Evolutionary conservation across 2,113 vertebrate species (phyloP).

Genomic region (Archilochus colubris): DNA sequence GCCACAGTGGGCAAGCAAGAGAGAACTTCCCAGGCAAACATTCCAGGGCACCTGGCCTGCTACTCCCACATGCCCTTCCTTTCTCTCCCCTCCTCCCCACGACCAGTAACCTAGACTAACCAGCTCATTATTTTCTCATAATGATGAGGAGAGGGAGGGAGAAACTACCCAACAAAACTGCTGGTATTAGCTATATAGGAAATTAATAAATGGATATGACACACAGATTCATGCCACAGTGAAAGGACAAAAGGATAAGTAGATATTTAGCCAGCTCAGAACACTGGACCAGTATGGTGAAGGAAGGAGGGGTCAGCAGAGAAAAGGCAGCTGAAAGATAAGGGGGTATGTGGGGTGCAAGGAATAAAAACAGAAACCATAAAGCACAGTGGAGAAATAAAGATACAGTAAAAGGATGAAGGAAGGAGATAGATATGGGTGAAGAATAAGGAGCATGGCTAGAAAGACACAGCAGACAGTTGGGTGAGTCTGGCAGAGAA

Average conservation of each 20-base stretch:
- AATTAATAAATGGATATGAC: slow-evolving; percentile 22
- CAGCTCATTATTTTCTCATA: slow-evolving; percentile 64
- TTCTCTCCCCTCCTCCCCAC: not conserved
- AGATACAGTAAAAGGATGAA: not conserved
- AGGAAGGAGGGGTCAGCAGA: not conserved
- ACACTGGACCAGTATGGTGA: not conserved
- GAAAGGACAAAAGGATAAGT: not conserved
- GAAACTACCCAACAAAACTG: not conserved
- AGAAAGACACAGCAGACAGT: not conserved
- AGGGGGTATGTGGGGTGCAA: not conserved
- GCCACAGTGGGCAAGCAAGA: slow-evolving; percentile 39
- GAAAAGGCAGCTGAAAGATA: slow-evolving; percentile 4
- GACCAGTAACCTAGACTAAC: not conserved
- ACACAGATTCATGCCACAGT: not conserved
- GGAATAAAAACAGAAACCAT: not conserved
- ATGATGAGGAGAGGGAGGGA: slow-evolving; percentile 42
- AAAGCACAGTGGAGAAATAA: not conserved
- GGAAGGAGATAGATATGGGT: not conserved
- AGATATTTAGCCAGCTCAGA: not conserved
- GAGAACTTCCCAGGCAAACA: slow-evolving; percentile 33
- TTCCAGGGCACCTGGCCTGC: not conserved
- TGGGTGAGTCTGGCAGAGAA: not conserved
- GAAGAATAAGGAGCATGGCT: not conserved
- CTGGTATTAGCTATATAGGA: not conserved
- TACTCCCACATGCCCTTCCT: slow-evolving; percentile 26